phyloP scores from a whole-genome alignment of 2,797 vertebrate species.

The Takifugu rubripes region DNA sequence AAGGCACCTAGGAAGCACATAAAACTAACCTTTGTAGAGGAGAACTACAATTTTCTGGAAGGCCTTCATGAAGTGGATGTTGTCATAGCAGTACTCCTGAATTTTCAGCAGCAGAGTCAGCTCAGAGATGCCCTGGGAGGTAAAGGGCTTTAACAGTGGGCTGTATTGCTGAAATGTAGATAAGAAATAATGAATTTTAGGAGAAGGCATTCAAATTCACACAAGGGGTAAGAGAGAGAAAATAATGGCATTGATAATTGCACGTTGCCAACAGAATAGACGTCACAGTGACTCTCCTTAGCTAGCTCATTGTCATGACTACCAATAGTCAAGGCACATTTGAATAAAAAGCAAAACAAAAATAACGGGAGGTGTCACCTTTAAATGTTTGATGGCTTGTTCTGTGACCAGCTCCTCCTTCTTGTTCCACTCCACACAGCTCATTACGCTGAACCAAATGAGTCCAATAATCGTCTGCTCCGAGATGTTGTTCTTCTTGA shows the following conservation, averaged over 20 bases:
- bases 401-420: constrained; percentile 95
- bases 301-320: background rate
- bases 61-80: constrained; percentile 96
- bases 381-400: constrained; percentile 97
- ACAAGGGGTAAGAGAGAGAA: background rate
- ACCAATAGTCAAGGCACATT: background rate
- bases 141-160: constrained; percentile 90
- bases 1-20: too few relatives aligned
- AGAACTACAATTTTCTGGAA: constrained; percentile 96
- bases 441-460: constrained; percentile 92
- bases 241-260: constrained; percentile 20
- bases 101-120: constrained; percentile 90
- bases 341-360: background rate
- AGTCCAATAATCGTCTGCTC: constrained; percentile 89
- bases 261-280: constrained; percentile 10
- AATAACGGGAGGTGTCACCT: constrained; percentile 72
- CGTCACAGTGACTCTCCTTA: constrained; percentile 15
- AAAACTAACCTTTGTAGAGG: constrained; percentile 86
- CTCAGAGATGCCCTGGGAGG: constrained; percentile 89
- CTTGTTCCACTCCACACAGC: constrained; percentile 94
- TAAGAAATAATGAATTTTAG: constrained; percentile 6
- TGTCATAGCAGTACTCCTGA: constrained; percentile 94
- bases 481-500: constrained; percentile 90
- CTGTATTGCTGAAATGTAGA: constrained; percentile 85
- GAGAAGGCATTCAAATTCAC: background rate